phyloP scores from a whole-genome alignment of 2,797 vertebrate genomes.

The Muscicapa comitata region DNA sequence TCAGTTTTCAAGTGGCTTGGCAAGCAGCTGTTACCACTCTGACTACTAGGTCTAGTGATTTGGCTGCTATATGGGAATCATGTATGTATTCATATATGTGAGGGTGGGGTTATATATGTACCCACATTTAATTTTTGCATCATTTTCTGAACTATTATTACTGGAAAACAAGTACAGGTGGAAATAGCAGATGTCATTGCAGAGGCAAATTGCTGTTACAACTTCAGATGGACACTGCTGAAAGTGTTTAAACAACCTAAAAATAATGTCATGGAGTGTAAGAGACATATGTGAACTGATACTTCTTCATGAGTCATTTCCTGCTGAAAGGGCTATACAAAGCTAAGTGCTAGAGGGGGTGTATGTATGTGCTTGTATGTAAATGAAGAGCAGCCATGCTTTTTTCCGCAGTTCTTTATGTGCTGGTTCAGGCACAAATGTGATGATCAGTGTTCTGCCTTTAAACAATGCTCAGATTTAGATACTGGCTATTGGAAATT shows the following conservation, averaged over 20 bases:
- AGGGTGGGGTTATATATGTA: rapidly evolving
- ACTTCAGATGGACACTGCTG: not conserved
- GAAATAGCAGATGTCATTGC: not conserved
- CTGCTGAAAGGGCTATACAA: constrained; percentile 2
- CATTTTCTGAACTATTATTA: not conserved
- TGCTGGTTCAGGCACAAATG: not conserved
- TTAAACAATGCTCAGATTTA: not conserved
- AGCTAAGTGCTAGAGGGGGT: not conserved
- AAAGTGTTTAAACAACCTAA: not conserved
- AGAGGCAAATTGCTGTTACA: not conserved
- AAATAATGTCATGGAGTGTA: not conserved
- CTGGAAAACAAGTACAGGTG: not conserved
- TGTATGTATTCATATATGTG: not conserved
- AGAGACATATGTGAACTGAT: not conserved
- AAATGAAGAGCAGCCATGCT: not conserved
- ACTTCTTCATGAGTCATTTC: constrained; percentile 40
- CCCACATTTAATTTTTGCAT: not conserved
- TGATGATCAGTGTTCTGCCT: not conserved
- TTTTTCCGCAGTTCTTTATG: not conserved
- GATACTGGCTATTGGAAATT: not conserved
- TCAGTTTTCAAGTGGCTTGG: no score
- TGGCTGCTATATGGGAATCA: not conserved
- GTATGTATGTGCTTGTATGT: not conserved
- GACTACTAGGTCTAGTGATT: not conserved
- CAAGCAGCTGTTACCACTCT: not conserved